A percentile compares a stretch with the other conserved stretches of the same genome.
Evolutionary conservation across 2,797 vertebrate genomes (phyloP).

Genomic region (Cynodonichthys magdalenae): DNA sequence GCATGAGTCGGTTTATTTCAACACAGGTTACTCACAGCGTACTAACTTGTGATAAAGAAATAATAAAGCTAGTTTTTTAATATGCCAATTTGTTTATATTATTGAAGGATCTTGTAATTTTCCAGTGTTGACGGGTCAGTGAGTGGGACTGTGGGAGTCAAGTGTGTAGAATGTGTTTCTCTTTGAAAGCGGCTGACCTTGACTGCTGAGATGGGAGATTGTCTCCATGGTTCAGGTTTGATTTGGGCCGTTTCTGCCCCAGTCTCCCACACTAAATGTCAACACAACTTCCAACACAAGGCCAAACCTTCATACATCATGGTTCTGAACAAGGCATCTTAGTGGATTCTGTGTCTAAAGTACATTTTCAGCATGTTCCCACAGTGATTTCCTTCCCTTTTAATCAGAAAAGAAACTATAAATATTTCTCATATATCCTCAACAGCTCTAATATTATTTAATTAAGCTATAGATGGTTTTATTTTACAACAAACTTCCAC

Average conservation of each 20-base stretch:
- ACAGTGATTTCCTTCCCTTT: conserved; percentile 56
- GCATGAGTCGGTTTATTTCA: neutral
- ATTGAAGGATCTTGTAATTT: neutral
- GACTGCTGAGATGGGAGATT: conserved; percentile 21
- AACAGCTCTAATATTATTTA: conserved; percentile 42
- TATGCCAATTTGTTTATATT: too few relatives aligned
- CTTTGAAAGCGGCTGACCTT: conserved; percentile 34
- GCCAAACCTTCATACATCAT: conserved; percentile 36
- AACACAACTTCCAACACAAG: conserved; percentile 2
- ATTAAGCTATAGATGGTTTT: conserved; percentile 53
- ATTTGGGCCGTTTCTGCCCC: neutral
- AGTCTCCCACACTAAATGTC: neutral
- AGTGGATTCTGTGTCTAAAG: conserved; percentile 2
- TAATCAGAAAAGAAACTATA: conserved; percentile 34
- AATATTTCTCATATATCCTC: conserved; percentile 61
- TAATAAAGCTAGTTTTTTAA: neutral
- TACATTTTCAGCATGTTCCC: conserved; percentile 50
- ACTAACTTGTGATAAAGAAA: neutral
- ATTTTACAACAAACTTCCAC: conserved; percentile 67
- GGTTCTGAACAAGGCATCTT: neutral
- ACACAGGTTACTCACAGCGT: neutral
- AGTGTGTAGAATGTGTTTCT: conserved; percentile 15
- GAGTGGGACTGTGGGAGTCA: conserved; percentile 2
- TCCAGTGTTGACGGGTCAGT: neutral
- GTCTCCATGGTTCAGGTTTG: conserved; percentile 11